Percentiles rank a stretch among this genome's conserved stretches.
Evolutionary conservation across 2,113 vertebrate genomes (phyloP).

Genomic region (Propithecus coquereli): DNA sequence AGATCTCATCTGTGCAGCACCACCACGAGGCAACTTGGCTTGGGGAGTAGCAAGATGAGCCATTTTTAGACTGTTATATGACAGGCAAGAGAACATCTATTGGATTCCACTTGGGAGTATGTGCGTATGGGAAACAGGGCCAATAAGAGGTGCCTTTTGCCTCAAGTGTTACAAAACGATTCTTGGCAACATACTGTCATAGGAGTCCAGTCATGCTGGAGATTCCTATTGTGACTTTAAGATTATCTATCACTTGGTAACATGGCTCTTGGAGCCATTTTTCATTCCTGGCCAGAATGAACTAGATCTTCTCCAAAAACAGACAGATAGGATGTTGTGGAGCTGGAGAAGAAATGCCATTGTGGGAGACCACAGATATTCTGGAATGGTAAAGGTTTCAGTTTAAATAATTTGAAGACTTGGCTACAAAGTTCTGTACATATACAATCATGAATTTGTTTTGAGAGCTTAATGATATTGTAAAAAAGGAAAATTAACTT

Average conservation of each 20-base stretch:
- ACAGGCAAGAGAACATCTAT: background rate
- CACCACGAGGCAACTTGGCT: background rate
- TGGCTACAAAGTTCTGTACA: background rate
- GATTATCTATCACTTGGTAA: background rate
- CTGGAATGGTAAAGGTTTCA: background rate
- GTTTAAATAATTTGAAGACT: background rate
- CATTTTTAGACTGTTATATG: background rate
- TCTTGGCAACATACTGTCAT: background rate
- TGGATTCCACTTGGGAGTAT: rapidly evolving
- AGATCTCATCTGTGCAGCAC: background rate
- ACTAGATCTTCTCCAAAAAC: background rate
- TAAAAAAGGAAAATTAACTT: background rate
- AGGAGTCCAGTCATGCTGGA: background rate
- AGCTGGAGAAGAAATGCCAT: background rate
- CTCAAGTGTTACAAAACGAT: background rate
- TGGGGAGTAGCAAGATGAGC: background rate
- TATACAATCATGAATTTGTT: background rate
- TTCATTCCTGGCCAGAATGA: background rate
- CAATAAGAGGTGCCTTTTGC: background rate
- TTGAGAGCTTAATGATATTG: background rate
- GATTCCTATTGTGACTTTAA: background rate
- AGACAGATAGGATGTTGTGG: background rate
- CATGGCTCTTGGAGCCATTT: background rate
- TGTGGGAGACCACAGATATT: background rate
- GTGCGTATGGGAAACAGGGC: background rate